Evolutionary conservation across 2,113 vertebrate species (phyloP).

Genomic region (Campylomormyrus tamandua): DNA sequence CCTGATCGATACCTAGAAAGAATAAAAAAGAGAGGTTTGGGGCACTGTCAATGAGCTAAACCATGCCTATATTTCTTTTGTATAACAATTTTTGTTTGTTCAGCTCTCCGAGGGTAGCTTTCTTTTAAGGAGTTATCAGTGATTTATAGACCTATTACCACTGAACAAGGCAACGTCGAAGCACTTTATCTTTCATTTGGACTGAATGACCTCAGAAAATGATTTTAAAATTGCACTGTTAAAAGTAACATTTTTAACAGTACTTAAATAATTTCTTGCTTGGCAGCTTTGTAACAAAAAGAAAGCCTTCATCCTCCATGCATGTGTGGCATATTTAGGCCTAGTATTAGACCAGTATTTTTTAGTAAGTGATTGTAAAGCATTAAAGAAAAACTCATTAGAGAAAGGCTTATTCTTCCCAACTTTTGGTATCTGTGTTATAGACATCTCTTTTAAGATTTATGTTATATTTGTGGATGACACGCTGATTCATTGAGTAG

Average conservation of each 20-base stretch:
- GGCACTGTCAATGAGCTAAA: not conserved
- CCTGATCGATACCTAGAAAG: not conserved
- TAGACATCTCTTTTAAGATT: not conserved
- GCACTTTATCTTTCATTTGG: slow-evolving; percentile 9
- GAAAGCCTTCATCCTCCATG: not conserved
- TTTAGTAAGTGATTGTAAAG: not conserved
- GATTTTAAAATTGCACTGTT: not conserved
- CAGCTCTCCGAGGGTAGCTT: not conserved
- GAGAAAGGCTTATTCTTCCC: not conserved
- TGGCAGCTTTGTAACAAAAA: not conserved
- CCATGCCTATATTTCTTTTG: not conserved
- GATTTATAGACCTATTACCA: slow-evolving; percentile 10
- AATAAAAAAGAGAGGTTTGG: not conserved
- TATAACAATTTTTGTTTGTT: not conserved
- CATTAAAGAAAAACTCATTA: not conserved
- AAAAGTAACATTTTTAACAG: not conserved
- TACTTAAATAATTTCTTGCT: not conserved
- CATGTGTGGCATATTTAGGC: not conserved
- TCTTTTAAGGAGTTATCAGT: not conserved
- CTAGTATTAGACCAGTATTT: not conserved
- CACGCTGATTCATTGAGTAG: not conserved
- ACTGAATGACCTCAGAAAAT: not conserved
- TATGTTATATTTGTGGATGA: not conserved
- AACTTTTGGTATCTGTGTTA: not conserved
- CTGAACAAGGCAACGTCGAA: not conserved